Evolutionary conservation across 2,888 invertebrate genomes (phyloP).

Genomic region (Hydroisotoma schaefferi): DNA sequence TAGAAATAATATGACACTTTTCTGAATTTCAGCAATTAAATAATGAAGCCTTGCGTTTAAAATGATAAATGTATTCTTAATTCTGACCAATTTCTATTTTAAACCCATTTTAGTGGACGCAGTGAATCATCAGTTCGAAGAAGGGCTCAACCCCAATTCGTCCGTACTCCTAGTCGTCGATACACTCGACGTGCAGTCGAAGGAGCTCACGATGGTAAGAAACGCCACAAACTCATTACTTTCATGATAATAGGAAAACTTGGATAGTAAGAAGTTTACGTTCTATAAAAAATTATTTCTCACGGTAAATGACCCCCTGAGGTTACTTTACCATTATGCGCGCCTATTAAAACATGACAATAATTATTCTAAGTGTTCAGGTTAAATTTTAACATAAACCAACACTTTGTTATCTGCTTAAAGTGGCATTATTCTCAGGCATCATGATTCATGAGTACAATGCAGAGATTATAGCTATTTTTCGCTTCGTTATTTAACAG

Average conservation of each 20-base stretch:
- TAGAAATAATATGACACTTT: too few species aligned
- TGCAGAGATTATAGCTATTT: too few species aligned
- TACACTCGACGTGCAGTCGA: constrained; percentile 68
- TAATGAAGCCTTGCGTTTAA: background rate
- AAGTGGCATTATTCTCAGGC: too few species aligned
- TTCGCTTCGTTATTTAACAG: background rate
- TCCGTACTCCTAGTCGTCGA: constrained; percentile 72
- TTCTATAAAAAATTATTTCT: constrained; percentile 3
- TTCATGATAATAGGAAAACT: background rate
- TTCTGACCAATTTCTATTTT: too few species aligned
- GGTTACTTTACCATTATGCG: background rate
- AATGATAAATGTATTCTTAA: too few species aligned
- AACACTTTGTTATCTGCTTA: too few species aligned
- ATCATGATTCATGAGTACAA: too few species aligned
- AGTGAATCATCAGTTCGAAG: constrained; percentile 55
- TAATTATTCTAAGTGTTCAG: too few species aligned
- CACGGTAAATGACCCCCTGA: constrained; percentile 7
- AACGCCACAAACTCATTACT: constrained; percentile 9
- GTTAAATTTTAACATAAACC: too few species aligned
- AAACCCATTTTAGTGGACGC: constrained; percentile 61
- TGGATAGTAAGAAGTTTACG: background rate
- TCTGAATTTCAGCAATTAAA: too few species aligned
- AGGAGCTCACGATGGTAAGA: constrained; percentile 56
- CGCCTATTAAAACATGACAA: too few species aligned
- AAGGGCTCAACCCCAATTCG: constrained; percentile 68